Evolutionary conservation across 2,888 invertebrate species (phyloP).

Genomic region (Listrodromus nycthemerus): DNA sequence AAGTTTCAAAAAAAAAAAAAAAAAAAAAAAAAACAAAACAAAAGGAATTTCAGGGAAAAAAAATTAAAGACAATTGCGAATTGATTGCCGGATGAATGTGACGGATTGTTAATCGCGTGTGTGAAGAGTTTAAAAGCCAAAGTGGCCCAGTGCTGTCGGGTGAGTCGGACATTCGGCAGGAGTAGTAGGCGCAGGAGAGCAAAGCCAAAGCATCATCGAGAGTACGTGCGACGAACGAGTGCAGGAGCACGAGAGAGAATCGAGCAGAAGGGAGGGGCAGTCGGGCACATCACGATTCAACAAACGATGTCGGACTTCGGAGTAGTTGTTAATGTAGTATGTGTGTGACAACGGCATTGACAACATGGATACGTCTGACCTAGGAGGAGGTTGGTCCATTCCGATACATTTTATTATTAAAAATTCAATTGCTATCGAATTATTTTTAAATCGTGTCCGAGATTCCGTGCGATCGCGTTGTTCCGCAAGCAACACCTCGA

Average conservation of each 20-base stretch:
- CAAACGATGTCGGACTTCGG: constrained; percentile 84
- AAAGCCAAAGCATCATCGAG: constrained; percentile 51
- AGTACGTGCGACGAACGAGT: constrained; percentile 43
- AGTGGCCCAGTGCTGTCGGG: constrained; percentile 32
- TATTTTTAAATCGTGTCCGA: not conserved
- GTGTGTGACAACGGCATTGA: constrained; percentile 85
- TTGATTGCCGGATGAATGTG: constrained; percentile 4
- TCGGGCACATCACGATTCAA: constrained; percentile 77
- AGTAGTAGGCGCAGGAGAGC: constrained; percentile 50
- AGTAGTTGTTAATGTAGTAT: constrained; percentile 84
- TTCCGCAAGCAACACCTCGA: not conserved
- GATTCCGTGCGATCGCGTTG: not conserved
- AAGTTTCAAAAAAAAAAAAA: not conserved
- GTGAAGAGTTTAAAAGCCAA: constrained; percentile 26
- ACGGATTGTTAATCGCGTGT: constrained; percentile 28
- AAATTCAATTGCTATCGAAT: constrained; percentile 7
- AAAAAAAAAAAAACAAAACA: not conserved
- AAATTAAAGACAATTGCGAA: not conserved
- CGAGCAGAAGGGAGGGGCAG: constrained; percentile 79
- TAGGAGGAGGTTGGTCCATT: constrained; percentile 83
- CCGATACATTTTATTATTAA: constrained; percentile 55
- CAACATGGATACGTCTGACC: constrained; percentile 84
- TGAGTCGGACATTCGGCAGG: constrained; percentile 55
- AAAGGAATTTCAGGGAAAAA: not conserved
- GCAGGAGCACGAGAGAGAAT: constrained; percentile 64